These are phyloP conservation scores for Euphydryas editha DNA, from an alignment of 2,888 invertebrate species.

Conservation along the genomic window DNA sequence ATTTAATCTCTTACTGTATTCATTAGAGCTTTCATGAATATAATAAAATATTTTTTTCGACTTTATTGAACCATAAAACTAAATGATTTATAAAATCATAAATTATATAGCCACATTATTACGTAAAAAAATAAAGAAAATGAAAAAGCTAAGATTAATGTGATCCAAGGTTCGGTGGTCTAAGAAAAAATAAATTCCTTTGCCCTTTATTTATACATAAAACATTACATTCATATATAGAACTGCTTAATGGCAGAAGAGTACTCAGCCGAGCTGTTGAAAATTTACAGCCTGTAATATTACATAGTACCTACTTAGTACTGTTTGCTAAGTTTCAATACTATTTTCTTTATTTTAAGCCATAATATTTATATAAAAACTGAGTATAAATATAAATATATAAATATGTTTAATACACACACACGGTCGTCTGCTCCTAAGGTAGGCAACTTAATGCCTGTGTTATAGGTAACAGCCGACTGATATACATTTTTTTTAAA, in stretches of 20 bases:
- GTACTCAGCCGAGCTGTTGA: not conserved
- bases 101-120: conserved; percentile 14
- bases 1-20: not conserved
- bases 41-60: not conserved
- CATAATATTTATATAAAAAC: no score
- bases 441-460: no score
- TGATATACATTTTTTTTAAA: no score
- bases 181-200: conserved; percentile 13
- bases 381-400: no score
- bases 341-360: no score
- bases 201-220: conserved; percentile 5
- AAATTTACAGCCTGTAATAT: not conserved
- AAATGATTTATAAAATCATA: conserved; percentile 18
- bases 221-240: not conserved
- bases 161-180: conserved; percentile 28
- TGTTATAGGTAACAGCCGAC: no score
- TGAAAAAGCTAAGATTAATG: conserved; percentile 44
- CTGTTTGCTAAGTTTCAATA: no score
- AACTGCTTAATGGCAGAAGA: not conserved
- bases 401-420: no score
- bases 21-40: not conserved
- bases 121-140: conserved; percentile 39
- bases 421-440: no score
- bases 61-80: conserved; percentile 15
- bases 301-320: no score